These are phyloP conservation scores for Maccullochella peelii DNA, from an alignment of 2,113 vertebrate species.

Conservation along the genomic window DNA sequence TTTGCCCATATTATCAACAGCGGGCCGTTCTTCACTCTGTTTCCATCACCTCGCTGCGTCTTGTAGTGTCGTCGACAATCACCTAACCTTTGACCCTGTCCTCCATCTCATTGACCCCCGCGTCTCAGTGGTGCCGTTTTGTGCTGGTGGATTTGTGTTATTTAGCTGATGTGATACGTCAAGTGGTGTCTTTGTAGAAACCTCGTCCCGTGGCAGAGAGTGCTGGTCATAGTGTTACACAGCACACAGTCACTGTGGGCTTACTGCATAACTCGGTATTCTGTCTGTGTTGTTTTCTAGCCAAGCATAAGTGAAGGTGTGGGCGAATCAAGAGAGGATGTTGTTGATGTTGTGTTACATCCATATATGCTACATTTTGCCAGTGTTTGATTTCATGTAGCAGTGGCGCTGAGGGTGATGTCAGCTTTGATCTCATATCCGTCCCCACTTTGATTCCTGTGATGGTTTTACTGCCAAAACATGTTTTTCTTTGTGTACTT, in stretches of 20 bases:
- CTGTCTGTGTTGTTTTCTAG: conserved; percentile 41
- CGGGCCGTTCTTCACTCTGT: background rate
- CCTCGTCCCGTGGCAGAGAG: conserved; percentile 31
- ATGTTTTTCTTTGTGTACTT: background rate
- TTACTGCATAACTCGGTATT: conserved; percentile 13
- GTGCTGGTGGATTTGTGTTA: conserved; percentile 81
- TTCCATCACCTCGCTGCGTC: conserved; percentile 30
- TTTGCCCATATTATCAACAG: conserved; percentile 45
- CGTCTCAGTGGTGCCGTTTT: conserved; percentile 73
- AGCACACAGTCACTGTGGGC: conserved; percentile 23
- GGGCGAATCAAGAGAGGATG: background rate
- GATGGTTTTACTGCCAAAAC: conserved; percentile 23
- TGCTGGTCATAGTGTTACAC: conserved; percentile 21
- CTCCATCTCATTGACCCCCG: conserved; percentile 44
- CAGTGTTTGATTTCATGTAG: conserved; percentile 46
- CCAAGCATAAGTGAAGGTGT: background rate
- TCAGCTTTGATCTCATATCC: conserved; percentile 33
- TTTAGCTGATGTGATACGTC: conserved; percentile 69
- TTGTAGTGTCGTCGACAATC: conserved; percentile 33
- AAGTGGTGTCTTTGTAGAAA: conserved; percentile 67
- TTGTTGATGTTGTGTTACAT: conserved; percentile 53
- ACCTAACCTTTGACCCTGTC: conserved; percentile 44
- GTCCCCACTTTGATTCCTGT: background rate
- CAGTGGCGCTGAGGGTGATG: conserved; percentile 37
- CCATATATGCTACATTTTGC: conserved; percentile 41